Evolutionary conservation across 2,113 vertebrate species (phyloP).

Genomic region (Copsychus sechellarum): DNA sequence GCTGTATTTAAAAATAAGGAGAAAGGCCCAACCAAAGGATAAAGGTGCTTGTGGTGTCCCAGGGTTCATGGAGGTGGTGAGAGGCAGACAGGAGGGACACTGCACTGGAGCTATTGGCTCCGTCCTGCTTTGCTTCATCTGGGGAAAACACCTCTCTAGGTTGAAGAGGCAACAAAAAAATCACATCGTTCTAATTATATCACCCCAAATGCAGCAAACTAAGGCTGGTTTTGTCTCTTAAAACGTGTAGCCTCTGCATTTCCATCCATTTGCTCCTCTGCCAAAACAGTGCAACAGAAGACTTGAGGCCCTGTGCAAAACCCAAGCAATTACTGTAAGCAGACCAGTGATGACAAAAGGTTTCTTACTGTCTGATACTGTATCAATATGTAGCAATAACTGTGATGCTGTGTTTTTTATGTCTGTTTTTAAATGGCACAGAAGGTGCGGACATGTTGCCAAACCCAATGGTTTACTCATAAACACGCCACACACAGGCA

Average conservation of each 20-base stretch:
- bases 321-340: background rate
- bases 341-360: background rate
- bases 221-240: background rate
- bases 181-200: background rate
- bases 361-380: constrained; percentile 27
- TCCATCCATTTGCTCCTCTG: background rate
- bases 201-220: background rate
- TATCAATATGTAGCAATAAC: constrained; percentile 61
- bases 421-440: background rate
- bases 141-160: background rate
- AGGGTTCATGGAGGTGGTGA: background rate
- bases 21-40: too few species aligned
- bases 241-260: background rate
- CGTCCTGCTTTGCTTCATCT: background rate
- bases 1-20: background rate
- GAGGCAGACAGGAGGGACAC: background rate
- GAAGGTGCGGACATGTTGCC: background rate
- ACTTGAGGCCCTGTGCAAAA: background rate
- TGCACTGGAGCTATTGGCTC: background rate
- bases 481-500: background rate
- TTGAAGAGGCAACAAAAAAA: background rate
- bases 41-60: background rate
- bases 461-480: background rate
- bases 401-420: background rate
- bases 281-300: background rate